Evolutionary conservation across 2,888 invertebrate species (phyloP), one percentile per base, ranked within the genome.

Genomic region (Zelleria hepariella): DNA sequence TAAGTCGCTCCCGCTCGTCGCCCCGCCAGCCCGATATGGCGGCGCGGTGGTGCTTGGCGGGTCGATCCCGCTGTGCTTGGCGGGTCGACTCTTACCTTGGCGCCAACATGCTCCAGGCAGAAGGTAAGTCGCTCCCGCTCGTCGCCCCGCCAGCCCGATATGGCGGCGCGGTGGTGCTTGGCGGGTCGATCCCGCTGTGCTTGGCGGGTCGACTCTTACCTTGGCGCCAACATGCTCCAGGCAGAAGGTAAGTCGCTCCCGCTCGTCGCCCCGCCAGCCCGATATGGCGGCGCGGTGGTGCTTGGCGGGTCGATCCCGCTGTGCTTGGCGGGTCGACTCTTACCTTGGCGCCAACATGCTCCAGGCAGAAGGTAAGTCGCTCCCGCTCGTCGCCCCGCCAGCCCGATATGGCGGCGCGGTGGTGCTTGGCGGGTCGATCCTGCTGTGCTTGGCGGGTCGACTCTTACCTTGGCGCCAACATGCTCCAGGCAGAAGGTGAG

Each of bases 231-330:
- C n/a, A n/a, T n/a, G n/a, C n/a, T n/a, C n/a, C n/a, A n/a, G n/a
- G n/a, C n/a, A n/a, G n/a, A n/a, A n/a, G 71, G 94, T 94, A 15
- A 97, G 90, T 63, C 94, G 88, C n/a, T 87, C 85, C 27, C 94
- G 86, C 68, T 96, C 96, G 54, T 93, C 93, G 89, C 89, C 52
- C 87, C 85, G 47, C 18, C 21, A 23, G 76, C 98, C 98, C 52
- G 96, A 94, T 10, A 96, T 86, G 3, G 96, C 93, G 66, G 97
- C 94, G 26, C 97, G 92, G 79, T 95, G 94, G 68, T 93, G 93
- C 0, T 89, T 80, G 23, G 94, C 92, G 8, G 96, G 96, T 3
- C 93, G 90, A 63, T 94, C 95, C n/a, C n/a, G n/a, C n/a, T n/a
- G n/a, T n/a, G n/a, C n/a, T n/a, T n/a, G n/a, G n/a, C n/a, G n/a